phyloP scores from a whole-genome alignment of 2,888 invertebrate species.

The Andrena trimmerana region DNA sequence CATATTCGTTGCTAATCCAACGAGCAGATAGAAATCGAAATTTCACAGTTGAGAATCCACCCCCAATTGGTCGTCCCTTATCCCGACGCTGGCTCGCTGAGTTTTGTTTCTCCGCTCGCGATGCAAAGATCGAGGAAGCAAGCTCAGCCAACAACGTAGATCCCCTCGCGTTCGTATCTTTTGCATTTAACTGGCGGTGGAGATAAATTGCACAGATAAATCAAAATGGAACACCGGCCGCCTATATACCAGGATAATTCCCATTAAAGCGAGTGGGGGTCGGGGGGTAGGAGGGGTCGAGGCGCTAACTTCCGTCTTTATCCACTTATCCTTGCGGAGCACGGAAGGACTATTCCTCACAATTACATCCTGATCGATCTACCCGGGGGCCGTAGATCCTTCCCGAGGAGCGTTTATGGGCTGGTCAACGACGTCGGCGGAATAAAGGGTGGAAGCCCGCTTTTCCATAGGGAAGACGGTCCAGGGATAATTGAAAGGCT shows the following conservation, averaged over 20 bases:
- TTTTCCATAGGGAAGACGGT: neutral
- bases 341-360: slow-evolving; percentile 76
- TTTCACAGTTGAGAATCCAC: no score
- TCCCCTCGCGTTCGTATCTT: slow-evolving; percentile 42
- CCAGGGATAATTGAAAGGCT: slow-evolving; percentile 20
- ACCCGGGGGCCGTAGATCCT: slow-evolving; percentile 53
- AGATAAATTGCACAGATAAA: slow-evolving; percentile 69
- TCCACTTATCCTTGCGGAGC: slow-evolving; percentile 72
- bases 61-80: no score
- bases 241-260: slow-evolving; percentile 64
- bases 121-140: neutral
- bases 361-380: slow-evolving; percentile 77
- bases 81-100: no score
- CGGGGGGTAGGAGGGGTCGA: slow-evolving; percentile 26
- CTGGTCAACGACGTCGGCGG: slow-evolving; percentile 37
- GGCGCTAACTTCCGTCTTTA: slow-evolving; percentile 70
- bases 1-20: no score
- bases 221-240: slow-evolving; percentile 59
- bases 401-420: slow-evolving; percentile 39
- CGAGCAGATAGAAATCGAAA: no score
- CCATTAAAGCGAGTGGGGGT: slow-evolving; percentile 57
- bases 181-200: slow-evolving; percentile 51
- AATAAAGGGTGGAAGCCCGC: slow-evolving; percentile 28
- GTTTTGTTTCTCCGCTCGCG: neutral
- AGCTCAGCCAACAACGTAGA: slow-evolving; percentile 5